Base-by-base conservation (phyloP, 2,113 vertebrate species). In the Naja naja region DNA sequence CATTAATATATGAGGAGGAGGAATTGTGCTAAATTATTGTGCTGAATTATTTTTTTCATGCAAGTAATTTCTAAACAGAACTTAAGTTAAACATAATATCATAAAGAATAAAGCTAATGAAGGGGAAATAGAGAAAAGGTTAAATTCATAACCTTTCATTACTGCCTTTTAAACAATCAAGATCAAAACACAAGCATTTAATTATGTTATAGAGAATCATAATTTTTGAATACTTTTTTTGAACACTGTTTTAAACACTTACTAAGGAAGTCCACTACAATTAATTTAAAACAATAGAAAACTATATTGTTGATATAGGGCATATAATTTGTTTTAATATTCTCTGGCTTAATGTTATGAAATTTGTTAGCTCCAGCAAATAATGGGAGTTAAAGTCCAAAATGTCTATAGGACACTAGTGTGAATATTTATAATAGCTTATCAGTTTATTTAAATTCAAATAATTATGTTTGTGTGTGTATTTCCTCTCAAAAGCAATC, bases 141-240 rank as follows among this genome's bases (percentile, higher is more conserved):
- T 23, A 23, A 88, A 45, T 97, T 97, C 94, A 92, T 92, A 92
- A 95, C 60, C 43, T 60, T 93, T 93, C 96, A 97, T 97, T 97
- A 22, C 11, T 69, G 30, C 96, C 96, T 96, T 96, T 96, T 90
- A 93, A 96, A 95, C 88, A 95, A 97, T 97, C 92, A 95, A 95
- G 91, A 94, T 95, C 97, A 95, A 95, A 97, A 97, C 94, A 96
- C 87, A 96, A 30, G 91, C 94, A 96, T 96, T 96, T 94, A 97
- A 95, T 93, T 89, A 20, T 96, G 91, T 89, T 97, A 95, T 85
- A 96, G 94, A 88, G 94, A 97, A 95, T 97, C 97, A 95, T 95
- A 93, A 58, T 23, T 58, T 27, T 58, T 58, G 0, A 58, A 12
- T 52, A 52, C 10, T 30, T 74, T 89, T n/a, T 58, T 12, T 94